phyloP scores from a whole-genome alignment of 2,888 invertebrate genomes.

The Parnassius smintheus region DNA sequence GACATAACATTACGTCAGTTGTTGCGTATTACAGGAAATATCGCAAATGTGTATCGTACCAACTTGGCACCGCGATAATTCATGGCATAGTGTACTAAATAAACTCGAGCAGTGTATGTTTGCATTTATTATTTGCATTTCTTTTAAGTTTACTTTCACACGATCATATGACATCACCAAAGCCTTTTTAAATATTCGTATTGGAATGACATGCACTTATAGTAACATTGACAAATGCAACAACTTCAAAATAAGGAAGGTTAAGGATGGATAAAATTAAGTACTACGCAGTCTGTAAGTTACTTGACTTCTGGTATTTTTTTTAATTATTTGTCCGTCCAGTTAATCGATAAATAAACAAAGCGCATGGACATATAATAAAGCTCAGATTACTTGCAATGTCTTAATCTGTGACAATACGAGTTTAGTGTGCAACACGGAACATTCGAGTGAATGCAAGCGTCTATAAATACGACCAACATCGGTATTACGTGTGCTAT shows the following conservation, averaged over 20 bases:
- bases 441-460: constrained; percentile 65
- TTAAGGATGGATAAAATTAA: too few relatives aligned
- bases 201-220: too few relatives aligned
- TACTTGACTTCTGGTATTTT: too few relatives aligned
- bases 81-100: constrained; percentile 19
- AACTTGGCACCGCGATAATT: not conserved
- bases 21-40: constrained; percentile 16
- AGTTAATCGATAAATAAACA: not conserved
- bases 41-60: not conserved
- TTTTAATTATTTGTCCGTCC: too few relatives aligned
- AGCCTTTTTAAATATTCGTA: too few relatives aligned
- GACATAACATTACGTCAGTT: constrained; percentile 3
- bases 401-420: constrained; percentile 38
- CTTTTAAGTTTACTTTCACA: too few relatives aligned
- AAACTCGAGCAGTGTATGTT: not conserved
- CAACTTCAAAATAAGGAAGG: too few relatives aligned
- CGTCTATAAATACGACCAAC: constrained; percentile 64
- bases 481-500: constrained; percentile 43
- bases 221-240: too few relatives aligned
- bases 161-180: too few relatives aligned
- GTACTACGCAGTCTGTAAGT: too few relatives aligned
- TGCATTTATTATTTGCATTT: too few relatives aligned
- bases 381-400: constrained; percentile 16
- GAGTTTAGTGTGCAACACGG: constrained; percentile 43
- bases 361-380: not conserved